These are phyloP conservation scores for Turritopsis dohrnii DNA, from an alignment of 30 jellyfish, hydroid and myxozoan genomes.

Conservation along the genomic window DNA sequence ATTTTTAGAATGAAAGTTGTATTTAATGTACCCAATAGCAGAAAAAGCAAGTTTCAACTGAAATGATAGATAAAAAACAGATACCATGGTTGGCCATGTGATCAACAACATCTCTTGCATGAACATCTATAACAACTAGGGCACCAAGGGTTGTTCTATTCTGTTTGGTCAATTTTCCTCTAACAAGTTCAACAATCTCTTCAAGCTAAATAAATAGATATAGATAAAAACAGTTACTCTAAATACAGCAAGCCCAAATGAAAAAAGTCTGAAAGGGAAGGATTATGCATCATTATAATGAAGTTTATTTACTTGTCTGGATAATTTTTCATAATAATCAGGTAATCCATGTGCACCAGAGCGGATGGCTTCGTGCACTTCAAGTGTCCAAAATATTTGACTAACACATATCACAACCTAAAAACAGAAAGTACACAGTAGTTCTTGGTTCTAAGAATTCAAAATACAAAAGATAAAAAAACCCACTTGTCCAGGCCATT, in stretches of 20 bases:
- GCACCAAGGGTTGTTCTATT: conserved; percentile 98
- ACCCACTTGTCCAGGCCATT: conserved; percentile 96
- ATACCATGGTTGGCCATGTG: conserved; percentile 83
- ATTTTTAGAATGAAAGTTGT: no score
- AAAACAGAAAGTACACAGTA: neutral
- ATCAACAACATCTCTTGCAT: conserved; percentile 93
- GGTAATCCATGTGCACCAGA: conserved; percentile 87
- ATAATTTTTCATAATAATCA: conserved; percentile 73
- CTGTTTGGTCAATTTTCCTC: conserved; percentile 93
- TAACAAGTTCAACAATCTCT: conserved; percentile 81
- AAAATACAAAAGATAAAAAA: neutral
- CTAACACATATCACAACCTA: conserved; percentile 91
- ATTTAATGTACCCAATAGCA: no score
- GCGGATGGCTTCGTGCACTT: conserved; percentile 90
- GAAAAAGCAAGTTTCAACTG: no score
- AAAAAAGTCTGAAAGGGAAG: neutral
- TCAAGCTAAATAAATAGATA: conserved; percentile 54
- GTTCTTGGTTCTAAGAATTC: neutral
- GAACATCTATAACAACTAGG: conserved; percentile 92
- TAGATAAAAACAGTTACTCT: no score
- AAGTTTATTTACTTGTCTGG: conserved; percentile 48
- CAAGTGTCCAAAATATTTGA: conserved; percentile 96
- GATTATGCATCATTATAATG: neutral
- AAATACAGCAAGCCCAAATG: no score
- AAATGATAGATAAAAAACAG: neutral